Evolutionary conservation across 2,797 vertebrate genomes (phyloP), one percentile per base, ranked within the genome.

Genomic region (Channallabes apus): DNA sequence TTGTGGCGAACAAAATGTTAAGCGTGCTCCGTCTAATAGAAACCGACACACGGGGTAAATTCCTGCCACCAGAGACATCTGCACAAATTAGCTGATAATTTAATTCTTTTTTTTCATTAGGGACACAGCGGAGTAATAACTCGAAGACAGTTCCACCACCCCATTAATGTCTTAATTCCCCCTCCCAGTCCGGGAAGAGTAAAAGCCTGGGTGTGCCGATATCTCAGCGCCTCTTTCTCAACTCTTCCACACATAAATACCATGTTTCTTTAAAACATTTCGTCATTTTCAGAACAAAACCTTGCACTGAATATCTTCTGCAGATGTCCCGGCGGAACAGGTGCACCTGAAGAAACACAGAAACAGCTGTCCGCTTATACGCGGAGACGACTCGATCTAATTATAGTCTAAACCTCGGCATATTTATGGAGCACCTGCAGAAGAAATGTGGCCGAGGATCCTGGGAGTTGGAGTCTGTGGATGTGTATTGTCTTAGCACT

Each of bases 81-180:
- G 86, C 92, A 92, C 92, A 96, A 96, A 95, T 96, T 96, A 96
- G 92, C 93, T 91, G 96, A 96, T 96, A 96, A 97, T 97, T 96
- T 96, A 94, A 96, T 95, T 95, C 95, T 87, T 94, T 94, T 93
- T 94, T 93, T 95, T 93, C 93, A 95, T 96, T 95, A 93, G 93
- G 90, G 94, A 95, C 96, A 96, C 95, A 95, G 94, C 88, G 93
- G 93, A 94, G 94, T 92, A 95, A 93, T 94, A 96, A 95, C 92
- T 92, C 92, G 90, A 92, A 89, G 94, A 90, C 89, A 92, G 94
- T 92, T 92, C 93, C 92, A 94, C 92, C 92, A 93, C 94, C 95
- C 95, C 95, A 96, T 97, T 96, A 97, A 96, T 90, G 91, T 96
- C 96, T 97, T 95, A 93, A 96, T 97, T 94, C 94, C 93, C 89